phyloP scores from a whole-genome alignment of 2,888 invertebrate species.

The Acanthopleura granulata region DNA sequence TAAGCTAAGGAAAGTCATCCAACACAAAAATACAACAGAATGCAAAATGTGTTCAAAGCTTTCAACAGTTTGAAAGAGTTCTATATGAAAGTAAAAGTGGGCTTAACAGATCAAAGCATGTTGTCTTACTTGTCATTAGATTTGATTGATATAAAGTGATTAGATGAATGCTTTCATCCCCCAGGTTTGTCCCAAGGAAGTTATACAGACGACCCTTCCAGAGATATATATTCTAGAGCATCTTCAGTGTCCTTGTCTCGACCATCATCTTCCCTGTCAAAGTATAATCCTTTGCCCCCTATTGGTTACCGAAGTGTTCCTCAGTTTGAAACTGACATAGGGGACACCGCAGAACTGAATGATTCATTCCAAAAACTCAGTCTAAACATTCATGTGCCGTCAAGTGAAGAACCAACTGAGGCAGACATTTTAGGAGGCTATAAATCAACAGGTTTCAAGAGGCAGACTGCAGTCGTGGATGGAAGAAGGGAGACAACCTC shows the following conservation, averaged over 20 bases:
- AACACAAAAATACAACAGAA: too few species aligned
- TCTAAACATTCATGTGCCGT: neutral
- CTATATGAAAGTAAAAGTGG: too few species aligned
- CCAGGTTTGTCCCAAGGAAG: too few species aligned
- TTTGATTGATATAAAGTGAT: too few species aligned
- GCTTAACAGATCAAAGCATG: too few species aligned
- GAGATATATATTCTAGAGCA: conserved; percentile 3
- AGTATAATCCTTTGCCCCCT: conserved; percentile 20
- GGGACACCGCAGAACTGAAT: conserved; percentile 14
- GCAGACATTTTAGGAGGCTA: neutral
- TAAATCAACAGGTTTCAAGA: neutral
- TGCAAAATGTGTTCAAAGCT: too few species aligned
- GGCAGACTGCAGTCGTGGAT: neutral
- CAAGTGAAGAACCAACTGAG: neutral
- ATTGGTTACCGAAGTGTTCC: conserved; percentile 22
- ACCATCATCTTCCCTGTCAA: conserved; percentile 20
- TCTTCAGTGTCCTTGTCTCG: conserved; percentile 6
- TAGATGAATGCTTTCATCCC: too few species aligned
- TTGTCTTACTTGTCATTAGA: too few species aligned
- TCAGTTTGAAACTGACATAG: conserved; percentile 18
- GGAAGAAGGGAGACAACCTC: neutral
- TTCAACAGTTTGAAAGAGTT: too few species aligned
- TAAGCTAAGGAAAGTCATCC: too few species aligned
- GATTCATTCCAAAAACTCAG: neutral
- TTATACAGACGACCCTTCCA: too few species aligned